phyloP scores from a whole-genome alignment of 2,888 invertebrate genomes.

The Atrina japonica region DNA sequence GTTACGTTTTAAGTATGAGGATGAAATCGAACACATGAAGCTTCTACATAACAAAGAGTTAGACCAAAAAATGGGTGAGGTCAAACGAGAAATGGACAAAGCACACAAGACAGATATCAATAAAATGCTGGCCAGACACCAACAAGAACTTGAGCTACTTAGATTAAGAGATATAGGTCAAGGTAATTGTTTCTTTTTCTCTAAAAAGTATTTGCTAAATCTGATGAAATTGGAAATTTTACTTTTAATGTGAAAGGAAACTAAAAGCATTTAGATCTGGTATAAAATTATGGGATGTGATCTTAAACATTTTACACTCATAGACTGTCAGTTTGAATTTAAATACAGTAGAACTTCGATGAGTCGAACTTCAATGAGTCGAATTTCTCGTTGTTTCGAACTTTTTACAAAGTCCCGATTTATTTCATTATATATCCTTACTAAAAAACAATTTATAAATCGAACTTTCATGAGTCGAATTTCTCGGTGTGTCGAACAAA shows the following conservation, averaged over 20 bases:
- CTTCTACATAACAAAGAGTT: constrained; percentile 57
- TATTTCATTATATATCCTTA: too few species aligned
- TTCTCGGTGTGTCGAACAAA: too few species aligned
- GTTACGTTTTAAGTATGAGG: constrained; percentile 64
- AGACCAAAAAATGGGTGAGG: constrained; percentile 60
- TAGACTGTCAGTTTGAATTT: too few species aligned
- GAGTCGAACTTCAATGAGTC: too few species aligned
- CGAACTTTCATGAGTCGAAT: too few species aligned
- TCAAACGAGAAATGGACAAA: constrained; percentile 61
- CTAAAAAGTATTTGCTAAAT: background rate
- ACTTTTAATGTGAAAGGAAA: background rate
- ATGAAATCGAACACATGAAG: constrained; percentile 62
- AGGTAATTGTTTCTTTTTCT: constrained; percentile 40
- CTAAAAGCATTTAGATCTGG: too few species aligned
- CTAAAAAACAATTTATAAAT: too few species aligned
- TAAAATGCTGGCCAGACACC: constrained; percentile 59
- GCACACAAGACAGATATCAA: constrained; percentile 66
- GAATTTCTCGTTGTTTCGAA: too few species aligned
- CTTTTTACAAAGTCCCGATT: too few species aligned
- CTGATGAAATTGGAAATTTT: background rate
- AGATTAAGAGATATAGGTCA: constrained; percentile 51
- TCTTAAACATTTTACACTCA: too few species aligned
- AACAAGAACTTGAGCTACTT: constrained; percentile 64
- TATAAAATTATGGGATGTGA: too few species aligned
- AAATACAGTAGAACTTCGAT: too few species aligned